Conservation (phyloP, 2,888 invertebrate species). For the Gortyna flavago region DNA sequence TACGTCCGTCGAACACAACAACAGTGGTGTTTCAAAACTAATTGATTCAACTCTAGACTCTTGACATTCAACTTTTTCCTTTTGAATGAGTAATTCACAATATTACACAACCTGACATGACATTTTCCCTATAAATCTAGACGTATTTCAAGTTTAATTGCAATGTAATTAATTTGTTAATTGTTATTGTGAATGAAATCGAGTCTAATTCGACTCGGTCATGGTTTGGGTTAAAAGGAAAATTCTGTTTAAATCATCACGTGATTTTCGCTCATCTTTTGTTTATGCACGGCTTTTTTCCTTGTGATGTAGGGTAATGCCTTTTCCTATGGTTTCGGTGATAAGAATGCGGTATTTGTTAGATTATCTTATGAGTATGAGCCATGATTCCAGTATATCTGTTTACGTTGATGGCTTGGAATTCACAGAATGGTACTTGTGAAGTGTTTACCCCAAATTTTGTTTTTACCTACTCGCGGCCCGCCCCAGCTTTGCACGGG, state of each 20-base stretch:
- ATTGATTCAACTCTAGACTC: slow-evolving; percentile 43
- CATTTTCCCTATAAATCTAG: slow-evolving; percentile 50
- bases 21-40: slow-evolving; percentile 50
- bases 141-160: slow-evolving; percentile 37
- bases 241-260: slow-evolving; percentile 31
- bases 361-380: slow-evolving; percentile 28
- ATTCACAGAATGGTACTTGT: slow-evolving; percentile 1
- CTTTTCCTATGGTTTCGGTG: slow-evolving; percentile 3
- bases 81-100: slow-evolving; percentile 66
- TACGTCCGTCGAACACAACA: slow-evolving; percentile 27
- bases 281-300: slow-evolving; percentile 43
- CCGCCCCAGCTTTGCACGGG: no score
- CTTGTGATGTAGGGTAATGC: slow-evolving; percentile 32
- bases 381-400: slow-evolving; percentile 22
- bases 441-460: neutral
- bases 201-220: slow-evolving; percentile 32
- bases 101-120: slow-evolving; percentile 39
- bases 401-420: slow-evolving; percentile 2
- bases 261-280: slow-evolving; percentile 47
- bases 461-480: no score
- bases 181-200: slow-evolving; percentile 27
- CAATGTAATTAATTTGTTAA: slow-evolving; percentile 50
- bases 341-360: slow-evolving; percentile 27
- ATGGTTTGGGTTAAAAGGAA: slow-evolving; percentile 28
- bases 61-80: slow-evolving; percentile 69